These are phyloP conservation scores for Cephus spinipes DNA, from an alignment of 2,888 invertebrate species.

Conservation along the genomic window DNA sequence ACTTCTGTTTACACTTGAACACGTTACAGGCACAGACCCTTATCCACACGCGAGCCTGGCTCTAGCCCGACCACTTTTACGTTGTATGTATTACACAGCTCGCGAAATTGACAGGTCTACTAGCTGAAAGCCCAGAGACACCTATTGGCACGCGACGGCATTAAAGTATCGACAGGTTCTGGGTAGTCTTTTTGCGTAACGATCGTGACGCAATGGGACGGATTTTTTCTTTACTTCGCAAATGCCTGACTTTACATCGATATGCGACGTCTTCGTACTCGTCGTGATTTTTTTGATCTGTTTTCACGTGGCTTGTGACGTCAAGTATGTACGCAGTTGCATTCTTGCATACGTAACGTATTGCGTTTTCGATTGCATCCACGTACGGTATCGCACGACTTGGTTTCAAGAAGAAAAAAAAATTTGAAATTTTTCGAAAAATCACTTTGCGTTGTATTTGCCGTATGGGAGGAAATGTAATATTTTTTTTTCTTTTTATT, in stretches of 20 bases:
- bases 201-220: too few species aligned
- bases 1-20: neutral
- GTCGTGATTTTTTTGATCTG: constrained; percentile 63
- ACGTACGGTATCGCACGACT: neutral
- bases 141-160: neutral
- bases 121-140: too few species aligned
- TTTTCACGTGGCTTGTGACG: constrained; percentile 67
- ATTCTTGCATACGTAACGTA: constrained; percentile 39
- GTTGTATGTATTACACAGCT: too few species aligned
- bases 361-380: neutral
- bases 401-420: neutral
- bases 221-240: too few species aligned
- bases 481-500: too few species aligned
- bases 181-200: too few species aligned
- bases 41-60: neutral
- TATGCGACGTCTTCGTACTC: constrained; percentile 43
- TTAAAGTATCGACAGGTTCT: neutral
- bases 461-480: too few species aligned
- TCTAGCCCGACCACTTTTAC: too few species aligned
- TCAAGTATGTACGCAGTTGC: constrained; percentile 65
- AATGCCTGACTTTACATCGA: neutral
- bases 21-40: neutral
- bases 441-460: too few species aligned
- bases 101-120: too few species aligned
- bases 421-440: too few species aligned